Base-by-base conservation (phyloP, 2,797 vertebrate species). In the Valencia hispanica region DNA sequence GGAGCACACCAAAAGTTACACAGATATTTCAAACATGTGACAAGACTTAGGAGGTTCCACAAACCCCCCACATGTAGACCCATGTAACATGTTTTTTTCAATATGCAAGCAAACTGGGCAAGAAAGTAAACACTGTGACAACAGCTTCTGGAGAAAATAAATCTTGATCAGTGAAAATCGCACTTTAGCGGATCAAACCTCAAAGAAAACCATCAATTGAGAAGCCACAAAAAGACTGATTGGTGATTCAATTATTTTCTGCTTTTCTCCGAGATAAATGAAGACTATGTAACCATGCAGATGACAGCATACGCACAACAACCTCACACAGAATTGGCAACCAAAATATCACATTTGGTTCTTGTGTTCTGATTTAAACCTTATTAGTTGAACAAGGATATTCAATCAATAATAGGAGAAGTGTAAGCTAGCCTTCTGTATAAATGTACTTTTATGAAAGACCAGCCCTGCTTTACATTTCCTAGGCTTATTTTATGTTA, bases 311-410 rank as follows among this genome's bases (percentile, higher is more conserved):
- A 22, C 2, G 22, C 22, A 25, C 25, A 22, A 53, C 20, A 39
- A 25, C 63, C 20, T 39, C 22, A 41, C 36, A 65, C 39, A 65
- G 34, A 65, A 65, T 6, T 53, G 50, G 22, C 22, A 7, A 20
- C 4, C 25, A 65, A 65, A 41, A 65, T 63, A 20, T 34, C 15
- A 61, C 5, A 34, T 39, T 25, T 65, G 18, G 20, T 36, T 32
- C 9, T 18, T 10, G 9, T 9, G 61, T n/a, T 66, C 25, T 76
- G 32, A 70, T 69, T 50, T 45, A 69, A 77, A 86, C 36, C 25
- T 22, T 32, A 7, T 22, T 70, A 43, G 66, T 1, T 27, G 11
- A 78, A 32, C 45, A 55, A 10, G 12, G 61, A 11, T 2, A 17
- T 51, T 10, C 32, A 55, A 27, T 68, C 65, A 74, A 45, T 22